Evolutionary conservation across 2,797 vertebrate species (phyloP), one percentile per base, ranked within the genome.

Genomic region (Tangara arthus): DNA sequence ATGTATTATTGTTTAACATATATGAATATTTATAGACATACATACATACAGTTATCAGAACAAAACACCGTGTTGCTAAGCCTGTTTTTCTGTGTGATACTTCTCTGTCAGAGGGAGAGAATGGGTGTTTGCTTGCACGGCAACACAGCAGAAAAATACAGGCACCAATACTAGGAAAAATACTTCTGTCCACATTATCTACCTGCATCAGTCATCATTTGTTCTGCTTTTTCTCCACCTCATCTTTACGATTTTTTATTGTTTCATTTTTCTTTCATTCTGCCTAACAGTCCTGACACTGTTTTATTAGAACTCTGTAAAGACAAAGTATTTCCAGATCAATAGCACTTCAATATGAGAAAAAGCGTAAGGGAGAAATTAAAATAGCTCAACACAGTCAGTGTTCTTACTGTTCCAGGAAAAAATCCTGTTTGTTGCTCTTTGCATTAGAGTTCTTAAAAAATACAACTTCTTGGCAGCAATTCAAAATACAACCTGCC

Each of bases 401-500:
- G 19, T 16, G 16, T 7, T 84, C 72, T 63, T 42, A 42, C 6
- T 83, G 32, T 66, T 82, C 37, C 52, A 85, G 47, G 41, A 79
- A 75, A 60, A 87, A 55, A 26, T 32, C 13, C 19, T 20, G 8
- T 32, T 63, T 39, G 34, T 39, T 71, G 82, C 63, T 82, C 35
- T 75, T 89, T 16, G 14, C 35, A 89, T n/a, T 7, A 60, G 23
- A 76, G 27, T 71, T 35, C 56, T 73, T 84, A 71, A 73, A 90
- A 60, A 42, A 21, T 23, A 72, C 17, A 75, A 47, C 21, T 65
- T 52, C 27, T 50, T 82, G 84, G 49, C 35, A 81, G 39, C 66
- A 81, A 76, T 59, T 41, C 82, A 88, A 88, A 86, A 76, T 30
- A 75, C 11, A 86, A 61, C 7, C 35, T 87, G 59, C 9, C 27